Conservation (phyloP, 1,140 invertebrate genomes). For the Trichomalopsis sarcophagae region DNA sequence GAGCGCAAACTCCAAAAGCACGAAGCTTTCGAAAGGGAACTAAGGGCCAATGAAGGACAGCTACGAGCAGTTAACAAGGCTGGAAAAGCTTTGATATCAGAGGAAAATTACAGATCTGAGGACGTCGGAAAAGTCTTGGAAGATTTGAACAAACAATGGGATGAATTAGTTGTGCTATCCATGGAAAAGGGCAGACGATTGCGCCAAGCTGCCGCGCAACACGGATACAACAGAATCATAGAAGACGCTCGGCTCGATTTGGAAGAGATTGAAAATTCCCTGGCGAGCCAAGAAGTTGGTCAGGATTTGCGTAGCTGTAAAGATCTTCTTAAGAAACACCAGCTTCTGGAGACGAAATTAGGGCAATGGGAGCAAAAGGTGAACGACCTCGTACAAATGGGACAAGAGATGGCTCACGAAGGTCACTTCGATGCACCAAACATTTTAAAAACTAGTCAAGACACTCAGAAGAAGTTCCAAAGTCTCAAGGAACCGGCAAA, state of each 20-base stretch:
- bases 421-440: constrained; percentile 95
- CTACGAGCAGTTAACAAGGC: constrained; percentile 89
- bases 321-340: constrained; percentile 89
- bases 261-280: constrained; percentile 83
- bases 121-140: constrained; percentile 81
- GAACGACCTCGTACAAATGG: constrained; percentile 84
- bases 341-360: constrained; percentile 88
- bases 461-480: constrained; percentile 83
- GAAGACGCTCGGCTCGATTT: constrained; percentile 89
- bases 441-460: constrained; percentile 87
- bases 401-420: constrained; percentile 92
- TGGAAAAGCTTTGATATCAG: constrained; percentile 82
- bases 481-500: constrained; percentile 80
- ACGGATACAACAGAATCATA: constrained; percentile 84
- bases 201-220: constrained; percentile 84
- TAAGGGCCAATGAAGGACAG: constrained; percentile 93
- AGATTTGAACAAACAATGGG: constrained; percentile 85
- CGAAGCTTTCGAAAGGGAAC: constrained; percentile 96
- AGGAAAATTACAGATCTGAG: constrained; percentile 80
- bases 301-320: constrained; percentile 92
- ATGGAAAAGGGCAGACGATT: constrained; percentile 90
- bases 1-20: constrained; percentile 97
- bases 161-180: constrained; percentile 80
- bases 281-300: constrained; percentile 89
- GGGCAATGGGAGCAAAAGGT: constrained; percentile 85